A percentile compares a stretch with the other conserved stretches of the same genome.
Conservation (phyloP, 2,113 vertebrate species). For the Hippocampus comes region DNA sequence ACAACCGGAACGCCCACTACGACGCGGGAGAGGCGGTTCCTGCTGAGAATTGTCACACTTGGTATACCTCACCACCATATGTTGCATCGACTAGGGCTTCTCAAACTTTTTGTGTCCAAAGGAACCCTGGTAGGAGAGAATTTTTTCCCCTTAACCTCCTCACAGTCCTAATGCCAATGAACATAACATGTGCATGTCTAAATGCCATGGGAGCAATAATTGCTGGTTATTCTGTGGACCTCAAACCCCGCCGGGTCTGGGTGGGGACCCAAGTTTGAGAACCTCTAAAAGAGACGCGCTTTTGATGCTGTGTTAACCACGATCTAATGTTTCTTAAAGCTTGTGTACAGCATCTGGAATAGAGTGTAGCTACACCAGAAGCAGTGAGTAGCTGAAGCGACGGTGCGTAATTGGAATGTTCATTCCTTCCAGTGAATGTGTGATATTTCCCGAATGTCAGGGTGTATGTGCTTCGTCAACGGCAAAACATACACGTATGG, state of each 20-base stretch:
- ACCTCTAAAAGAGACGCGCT: too few relatives aligned
- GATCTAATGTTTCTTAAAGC: conserved; percentile 50
- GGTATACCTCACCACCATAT: conserved; percentile 68
- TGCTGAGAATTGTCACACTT: conserved; percentile 78
- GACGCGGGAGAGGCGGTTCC: conserved; percentile 62
- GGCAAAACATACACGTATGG: conserved; percentile 69
- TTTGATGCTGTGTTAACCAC: background rate
- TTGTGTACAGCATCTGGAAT: conserved; percentile 57
- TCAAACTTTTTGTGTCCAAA: too few relatives aligned
- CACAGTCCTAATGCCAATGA: too few relatives aligned
- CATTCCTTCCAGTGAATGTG: too few relatives aligned
- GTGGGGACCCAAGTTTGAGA: too few relatives aligned
- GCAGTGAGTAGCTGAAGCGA: conserved; percentile 49
- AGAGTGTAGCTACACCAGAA: conserved; percentile 47
- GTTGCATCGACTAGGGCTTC: too few relatives aligned
- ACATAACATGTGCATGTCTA: too few relatives aligned
- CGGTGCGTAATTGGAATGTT: background rate
- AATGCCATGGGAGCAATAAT: too few relatives aligned
- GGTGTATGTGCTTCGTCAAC: conserved; percentile 76
- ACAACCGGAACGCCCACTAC: conserved; percentile 71
- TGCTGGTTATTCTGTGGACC: too few relatives aligned
- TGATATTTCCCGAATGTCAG: conserved; percentile 52
- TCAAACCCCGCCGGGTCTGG: too few relatives aligned
- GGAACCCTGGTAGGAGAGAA: too few relatives aligned
- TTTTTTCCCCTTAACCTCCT: too few relatives aligned